Evolutionary conservation across 1,140 invertebrate species (phyloP).

Genomic region (Copidosoma floridanum): DNA sequence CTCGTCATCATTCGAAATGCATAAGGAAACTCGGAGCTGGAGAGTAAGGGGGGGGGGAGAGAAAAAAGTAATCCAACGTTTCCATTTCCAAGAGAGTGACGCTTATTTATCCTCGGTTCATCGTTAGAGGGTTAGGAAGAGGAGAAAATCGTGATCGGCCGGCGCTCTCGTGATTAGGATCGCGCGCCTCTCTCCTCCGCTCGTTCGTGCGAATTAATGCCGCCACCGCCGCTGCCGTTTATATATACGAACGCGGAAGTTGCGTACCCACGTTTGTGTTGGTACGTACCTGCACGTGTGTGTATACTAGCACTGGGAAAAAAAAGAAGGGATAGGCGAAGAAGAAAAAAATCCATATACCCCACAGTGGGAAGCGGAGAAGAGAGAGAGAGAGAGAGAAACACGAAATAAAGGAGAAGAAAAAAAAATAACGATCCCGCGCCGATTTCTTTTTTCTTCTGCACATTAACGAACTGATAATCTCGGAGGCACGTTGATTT

Average conservation of each 20-base stretch:
- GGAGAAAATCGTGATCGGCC: constrained; percentile 4
- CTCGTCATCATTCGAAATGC: no score
- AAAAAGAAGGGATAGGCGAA: no score
- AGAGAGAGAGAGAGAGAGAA: no score
- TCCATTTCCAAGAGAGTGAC: background rate
- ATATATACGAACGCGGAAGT: constrained; percentile 11
- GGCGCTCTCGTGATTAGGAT: constrained; percentile 11
- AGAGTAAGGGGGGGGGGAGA: no score
- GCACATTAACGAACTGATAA: background rate
- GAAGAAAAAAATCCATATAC: no score
- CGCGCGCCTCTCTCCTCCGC: no score
- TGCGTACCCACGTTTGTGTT: no score
- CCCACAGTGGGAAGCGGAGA: background rate
- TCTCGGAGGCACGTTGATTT: constrained; percentile 11
- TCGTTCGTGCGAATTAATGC: constrained; percentile 10
- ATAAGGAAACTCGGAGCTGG: no score
- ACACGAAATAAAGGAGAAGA: no score
- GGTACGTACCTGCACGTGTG: background rate
- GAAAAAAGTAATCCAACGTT: no score
- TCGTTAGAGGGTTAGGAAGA: background rate
- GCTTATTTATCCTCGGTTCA: constrained; percentile 6
- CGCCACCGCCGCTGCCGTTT: no score
- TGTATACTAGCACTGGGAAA: background rate
- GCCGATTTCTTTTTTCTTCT: background rate
- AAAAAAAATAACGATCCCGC: background rate